Evolutionary conservation across 1,140 invertebrate genomes (phyloP), one percentile per base, ranked within the genome.

Genomic region (Pissodes strobi): DNA sequence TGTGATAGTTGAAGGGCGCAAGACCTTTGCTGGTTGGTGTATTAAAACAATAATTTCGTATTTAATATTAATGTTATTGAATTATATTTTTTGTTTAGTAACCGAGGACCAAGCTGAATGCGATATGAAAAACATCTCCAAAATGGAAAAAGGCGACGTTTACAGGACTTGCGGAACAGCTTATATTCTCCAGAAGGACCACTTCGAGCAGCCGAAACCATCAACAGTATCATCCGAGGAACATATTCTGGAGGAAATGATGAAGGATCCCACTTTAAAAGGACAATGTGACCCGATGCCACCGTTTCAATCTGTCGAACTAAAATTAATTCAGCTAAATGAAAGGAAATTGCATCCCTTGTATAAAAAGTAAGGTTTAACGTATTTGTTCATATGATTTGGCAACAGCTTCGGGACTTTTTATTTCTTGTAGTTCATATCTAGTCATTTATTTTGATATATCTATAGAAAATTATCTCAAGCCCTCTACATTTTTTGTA

Each of bases 181-280:
- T 8, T 76, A 75, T 48, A 46, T 77, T 21, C 60, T 77, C 15
- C 74, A 77, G 55, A 71, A 70, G 46, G 67, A 72, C n/a, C 57
- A 68, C n/a, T n/a, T 22, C 12, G 41, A 66, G n/a, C 49, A 19
- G 4, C 55, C 51, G 30, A 10, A 21, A 1, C 8, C 25, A 25
- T 25, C 1, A 18, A 9, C 10, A 1, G 30, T 30, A 10, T 22
- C 48, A 13, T n/a, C n/a, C n/a, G 73, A 76, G 46, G 56, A 70
- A 6, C 43, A 37, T 17, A 37, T 71, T 4, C 23, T 76, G 8
- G 49, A 64, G 18, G 63, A 57, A 34, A 72, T 77, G 46, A 71
- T 72, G 17, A 69, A 67, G 6, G 49, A 68, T 57, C 63, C 67
- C 6, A 62, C 68, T 1, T 25, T 70, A 8, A 74, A 75, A 43